phyloP scores from a whole-genome alignment of 1,140 invertebrate species.

The Euura saliciscinereae region DNA sequence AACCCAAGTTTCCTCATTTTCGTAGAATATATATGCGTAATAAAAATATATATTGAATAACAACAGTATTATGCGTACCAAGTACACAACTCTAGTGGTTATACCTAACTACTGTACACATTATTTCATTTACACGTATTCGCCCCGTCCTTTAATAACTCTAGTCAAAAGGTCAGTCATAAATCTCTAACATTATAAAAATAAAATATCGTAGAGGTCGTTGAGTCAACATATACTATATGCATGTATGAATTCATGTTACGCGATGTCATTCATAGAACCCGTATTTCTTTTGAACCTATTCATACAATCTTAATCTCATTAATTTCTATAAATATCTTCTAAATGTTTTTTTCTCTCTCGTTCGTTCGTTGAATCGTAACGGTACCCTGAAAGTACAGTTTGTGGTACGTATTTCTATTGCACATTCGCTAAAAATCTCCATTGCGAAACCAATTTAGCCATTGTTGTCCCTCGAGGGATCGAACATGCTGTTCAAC shows the following conservation, averaged over 20 bases:
- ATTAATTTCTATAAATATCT: background rate
- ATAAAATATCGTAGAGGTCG: background rate
- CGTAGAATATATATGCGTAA: background rate
- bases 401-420: too few relatives aligned
- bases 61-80: background rate
- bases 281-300: background rate
- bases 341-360: background rate
- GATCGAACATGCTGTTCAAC: slow-evolving; percentile 49
- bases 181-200: background rate
- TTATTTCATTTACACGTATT: background rate
- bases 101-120: background rate
- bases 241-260: background rate
- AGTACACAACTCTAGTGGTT: background rate
- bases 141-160: background rate
- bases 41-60: background rate
- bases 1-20: background rate
- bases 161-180: background rate
- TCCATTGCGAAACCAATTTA: background rate
- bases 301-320: background rate
- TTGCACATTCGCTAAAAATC: too few relatives aligned
- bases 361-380: too few relatives aligned
- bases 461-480: slow-evolving; percentile 28
- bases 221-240: background rate
- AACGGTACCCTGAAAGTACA: too few relatives aligned
- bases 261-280: background rate